Evolutionary conservation across 1,140 invertebrate genomes (phyloP), one percentile per base, ranked within the genome.

Genomic region (Platorchestia sp.): DNA sequence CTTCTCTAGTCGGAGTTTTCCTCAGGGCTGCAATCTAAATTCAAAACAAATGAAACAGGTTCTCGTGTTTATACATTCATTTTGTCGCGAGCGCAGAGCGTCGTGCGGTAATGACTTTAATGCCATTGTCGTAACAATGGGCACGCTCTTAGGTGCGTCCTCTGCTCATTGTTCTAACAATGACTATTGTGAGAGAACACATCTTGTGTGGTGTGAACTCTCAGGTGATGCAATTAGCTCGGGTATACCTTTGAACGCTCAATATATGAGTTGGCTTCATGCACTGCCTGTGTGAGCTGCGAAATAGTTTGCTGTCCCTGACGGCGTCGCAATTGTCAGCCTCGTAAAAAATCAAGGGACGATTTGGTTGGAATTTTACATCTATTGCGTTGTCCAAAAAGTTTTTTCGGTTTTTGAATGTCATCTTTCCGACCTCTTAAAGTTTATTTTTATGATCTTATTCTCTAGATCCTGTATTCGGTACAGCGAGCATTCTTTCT

Each of bases 101-200:
- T 75, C 59, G n/a, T 1, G 87, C 87, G 42, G 87, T 89, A 89
- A 89, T 89, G 87, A 89, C 87, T 89, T 41, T 89, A 89, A 44
- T 89, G 87, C 41, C 87, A 43, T 89, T 89, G 87, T 89, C 87
- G 87, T 44, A 41, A 89, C 87, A 89, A 89, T 89, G 41, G 87
- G 87, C 87, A 89, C 87, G 87, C 87, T 89, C 43, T 89, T 42
- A 89, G 43, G 87, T 1, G 87, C 87, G 87, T 89, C 87, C 43
- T 89, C n/a, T 89, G 87, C 41, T 75, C 87, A 42, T 89, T 89
- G 87, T 89, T 89, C 87, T 89, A 89, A 89, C 87, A 89, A 89
- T 89, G 87, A 89, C 87, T 89, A 89, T 89, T 89, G 87, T 89
- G 41, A 89, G n/a, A 27, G 87, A 44, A 44, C 87, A 89, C 10